phyloP scores from a whole-genome alignment of 1,140 invertebrate genomes.

The Harlomillsia oculata region DNA sequence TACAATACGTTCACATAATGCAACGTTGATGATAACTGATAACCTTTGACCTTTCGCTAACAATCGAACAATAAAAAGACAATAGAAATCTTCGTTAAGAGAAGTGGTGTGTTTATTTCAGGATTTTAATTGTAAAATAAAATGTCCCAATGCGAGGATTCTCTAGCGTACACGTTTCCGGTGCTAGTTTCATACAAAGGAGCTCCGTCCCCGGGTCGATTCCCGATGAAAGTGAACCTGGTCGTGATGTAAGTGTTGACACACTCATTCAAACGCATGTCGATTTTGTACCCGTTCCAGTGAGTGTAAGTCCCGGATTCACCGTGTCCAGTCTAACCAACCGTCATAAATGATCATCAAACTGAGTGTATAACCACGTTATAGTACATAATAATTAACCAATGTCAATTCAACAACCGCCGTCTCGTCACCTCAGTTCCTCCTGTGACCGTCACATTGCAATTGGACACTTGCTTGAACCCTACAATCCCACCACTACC shows the following conservation, averaged over 20 bases:
- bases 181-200: constrained; percentile 20
- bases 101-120: too few species aligned
- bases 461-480: constrained; percentile 22
- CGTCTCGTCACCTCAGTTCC: constrained; percentile 33
- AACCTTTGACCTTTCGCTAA: too few species aligned
- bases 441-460: constrained; percentile 25
- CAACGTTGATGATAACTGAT: too few species aligned
- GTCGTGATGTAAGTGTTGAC: constrained; percentile 24
- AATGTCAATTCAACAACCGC: too few species aligned
- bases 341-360: background rate
- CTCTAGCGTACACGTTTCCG: constrained; percentile 30
- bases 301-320: constrained; percentile 26
- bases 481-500: too few species aligned
- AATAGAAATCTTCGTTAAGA: too few species aligned
- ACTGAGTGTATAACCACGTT: too few species aligned
- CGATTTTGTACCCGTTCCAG: constrained; percentile 32
- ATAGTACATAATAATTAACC: too few species aligned
- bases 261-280: constrained; percentile 23
- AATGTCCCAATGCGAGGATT: constrained; percentile 32
- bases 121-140: too few species aligned
- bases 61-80: too few species aligned
- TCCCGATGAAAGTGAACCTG: constrained; percentile 22
- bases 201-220: constrained; percentile 23
- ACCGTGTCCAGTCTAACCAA: constrained; percentile 16
- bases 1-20: too few species aligned